These are phyloP conservation scores for Micrastur ruficollis DNA, from an alignment of 2,797 vertebrate genomes.

Conservation along the genomic window DNA sequence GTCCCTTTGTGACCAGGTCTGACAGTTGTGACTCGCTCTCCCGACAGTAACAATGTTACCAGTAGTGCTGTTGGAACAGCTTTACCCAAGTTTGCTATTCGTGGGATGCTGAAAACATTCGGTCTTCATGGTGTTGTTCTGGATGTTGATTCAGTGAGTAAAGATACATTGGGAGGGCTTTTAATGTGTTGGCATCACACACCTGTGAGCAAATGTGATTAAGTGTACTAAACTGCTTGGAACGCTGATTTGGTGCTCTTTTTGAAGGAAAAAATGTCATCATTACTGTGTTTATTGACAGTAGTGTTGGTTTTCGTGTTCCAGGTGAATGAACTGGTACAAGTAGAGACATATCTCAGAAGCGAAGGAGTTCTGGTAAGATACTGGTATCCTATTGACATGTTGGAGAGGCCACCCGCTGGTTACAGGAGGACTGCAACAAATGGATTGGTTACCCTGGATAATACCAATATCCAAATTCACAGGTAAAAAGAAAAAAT, in stretches of 20 bases:
- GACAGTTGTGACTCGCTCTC: slow-evolving; percentile 92
- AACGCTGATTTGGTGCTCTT: not conserved
- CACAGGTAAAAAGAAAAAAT: slow-evolving; percentile 80
- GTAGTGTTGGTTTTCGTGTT: slow-evolving; percentile 2
- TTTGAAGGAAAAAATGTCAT: accelerated
- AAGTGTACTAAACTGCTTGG: not conserved
- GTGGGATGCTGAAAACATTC: slow-evolving; percentile 97
- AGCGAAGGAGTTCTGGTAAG: slow-evolving; percentile 97
- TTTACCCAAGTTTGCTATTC: slow-evolving; percentile 94
- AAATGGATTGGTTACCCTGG: slow-evolving; percentile 93
- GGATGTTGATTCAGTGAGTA: slow-evolving; percentile 94
- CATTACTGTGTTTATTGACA: not conserved
- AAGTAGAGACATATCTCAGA: slow-evolving; percentile 94
- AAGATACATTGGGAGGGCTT: not conserved
- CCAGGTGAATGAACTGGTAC: slow-evolving; percentile 93
- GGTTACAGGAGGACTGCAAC: slow-evolving; percentile 94
- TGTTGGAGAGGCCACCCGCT: slow-evolving; percentile 92
- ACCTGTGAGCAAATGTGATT: not conserved
- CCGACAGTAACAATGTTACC: slow-evolving; percentile 93
- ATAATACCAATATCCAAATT: slow-evolving; percentile 97
- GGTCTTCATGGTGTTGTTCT: slow-evolving; percentile 94
- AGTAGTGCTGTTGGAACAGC: slow-evolving; percentile 90
- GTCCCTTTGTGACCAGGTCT: slow-evolving; percentile 78
- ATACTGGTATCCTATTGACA: slow-evolving; percentile 99
- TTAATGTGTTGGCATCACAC: not conserved